phyloP scores from a whole-genome alignment of 1,140 invertebrate species.

The Adoxophyes honmai region DNA sequence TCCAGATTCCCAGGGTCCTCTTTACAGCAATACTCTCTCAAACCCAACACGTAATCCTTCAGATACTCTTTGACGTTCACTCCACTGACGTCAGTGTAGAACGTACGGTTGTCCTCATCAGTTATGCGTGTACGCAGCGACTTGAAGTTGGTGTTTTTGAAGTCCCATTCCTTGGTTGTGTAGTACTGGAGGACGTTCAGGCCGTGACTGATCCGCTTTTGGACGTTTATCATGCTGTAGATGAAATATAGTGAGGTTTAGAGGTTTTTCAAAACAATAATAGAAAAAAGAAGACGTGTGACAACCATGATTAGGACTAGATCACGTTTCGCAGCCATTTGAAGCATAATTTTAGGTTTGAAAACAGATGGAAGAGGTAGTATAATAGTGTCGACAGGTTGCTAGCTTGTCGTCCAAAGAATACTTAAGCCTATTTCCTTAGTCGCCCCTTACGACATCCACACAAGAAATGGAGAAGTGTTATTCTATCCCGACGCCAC shows the following conservation, averaged over 20 bases:
- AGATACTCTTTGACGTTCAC: constrained; percentile 83
- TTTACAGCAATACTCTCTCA: constrained; percentile 85
- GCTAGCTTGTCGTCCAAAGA: too few relatives aligned
- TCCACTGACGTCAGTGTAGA: constrained; percentile 75
- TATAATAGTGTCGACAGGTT: too few relatives aligned
- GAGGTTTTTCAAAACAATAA: background rate
- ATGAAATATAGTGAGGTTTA: constrained; percentile 6
- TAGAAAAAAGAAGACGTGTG: too few relatives aligned
- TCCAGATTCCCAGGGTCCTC: constrained; percentile 87
- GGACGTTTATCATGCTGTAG: constrained; percentile 81
- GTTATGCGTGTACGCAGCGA: constrained; percentile 79
- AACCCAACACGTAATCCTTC: constrained; percentile 83
- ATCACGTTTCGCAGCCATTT: too few relatives aligned
- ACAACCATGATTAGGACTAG: too few relatives aligned
- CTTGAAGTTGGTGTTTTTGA: constrained; percentile 84
- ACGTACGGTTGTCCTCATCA: constrained; percentile 78
- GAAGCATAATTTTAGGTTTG: too few relatives aligned
- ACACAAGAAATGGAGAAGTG: too few relatives aligned
- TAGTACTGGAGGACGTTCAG: constrained; percentile 88
- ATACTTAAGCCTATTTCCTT: too few relatives aligned
- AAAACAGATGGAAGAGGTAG: too few relatives aligned
- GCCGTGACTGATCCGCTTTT: constrained; percentile 81
- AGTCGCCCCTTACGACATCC: too few relatives aligned
- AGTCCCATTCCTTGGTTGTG: constrained; percentile 90
- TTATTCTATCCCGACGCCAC: too few relatives aligned